Evolutionary conservation across 2,113 vertebrate genomes (phyloP), one percentile per base, ranked within the genome.

Genomic region (Halcyon senegalensis): DNA sequence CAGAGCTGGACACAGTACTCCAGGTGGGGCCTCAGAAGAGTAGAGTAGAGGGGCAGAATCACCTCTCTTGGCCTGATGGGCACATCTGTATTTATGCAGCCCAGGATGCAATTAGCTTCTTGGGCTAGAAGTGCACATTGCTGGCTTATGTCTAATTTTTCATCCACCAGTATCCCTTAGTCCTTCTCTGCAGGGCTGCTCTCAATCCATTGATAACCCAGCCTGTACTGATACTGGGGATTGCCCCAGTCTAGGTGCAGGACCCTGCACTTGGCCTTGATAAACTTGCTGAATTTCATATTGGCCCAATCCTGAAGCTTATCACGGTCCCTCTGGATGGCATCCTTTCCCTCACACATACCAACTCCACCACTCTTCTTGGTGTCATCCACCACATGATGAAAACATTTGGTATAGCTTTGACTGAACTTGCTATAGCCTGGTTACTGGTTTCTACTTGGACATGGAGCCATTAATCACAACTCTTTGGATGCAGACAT

Each of bases 1-100:
- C 43, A 58, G 16, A 73, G 19, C 35, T 35, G 25, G 21, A 73
- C 2, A 7, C 30, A 66, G 16, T 7, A 20, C 48, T 48, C 21
- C 48, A 56, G 19, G 16, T n/a, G 21, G 11, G 5, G 25, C 66
- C 35, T 86, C 77, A 37, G 1, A 0, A 67, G 11, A 51, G 25
- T 1, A 1, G 20, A 31, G 3, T 6, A 39, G 56, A 62, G 27
- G 5, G 9, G 5, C 0, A 46, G 27, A 46, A 84, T 53, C 19
- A 13, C 10, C 20, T 73, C 33, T 27, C 27, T 73, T 1, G 3
- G 20, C 5, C 41, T 58, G 21, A 10, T 55, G 39, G 16, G 8
- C 6, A 27, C 0, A 0, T 28, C 67, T n/a, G 24, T 33, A 19
- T n/a, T 30, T 2, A 72, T 46, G 30, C 41, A 80, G n/a, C 48